phyloP scores from a whole-genome alignment of 1,140 invertebrate genomes.

The Oedothorax gibbosus region DNA sequence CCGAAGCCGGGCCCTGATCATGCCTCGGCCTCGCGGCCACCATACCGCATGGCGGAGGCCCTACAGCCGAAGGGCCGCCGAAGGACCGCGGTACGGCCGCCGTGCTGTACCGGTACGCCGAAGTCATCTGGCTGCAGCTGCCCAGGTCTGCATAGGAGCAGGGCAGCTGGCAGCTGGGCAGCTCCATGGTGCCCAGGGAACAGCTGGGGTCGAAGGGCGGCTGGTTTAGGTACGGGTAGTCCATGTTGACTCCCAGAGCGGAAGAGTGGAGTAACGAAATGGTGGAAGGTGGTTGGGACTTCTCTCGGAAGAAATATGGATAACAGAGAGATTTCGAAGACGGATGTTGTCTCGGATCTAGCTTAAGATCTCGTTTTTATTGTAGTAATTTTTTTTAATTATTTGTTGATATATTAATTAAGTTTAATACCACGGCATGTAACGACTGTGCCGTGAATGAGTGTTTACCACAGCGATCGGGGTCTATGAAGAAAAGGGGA shows the following conservation, averaged over 20 bases:
- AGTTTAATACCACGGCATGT: too few relatives aligned
- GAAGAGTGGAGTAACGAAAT: constrained; percentile 53
- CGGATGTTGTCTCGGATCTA: too few relatives aligned
- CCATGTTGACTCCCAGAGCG: constrained; percentile 70
- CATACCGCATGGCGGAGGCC: constrained; percentile 45
- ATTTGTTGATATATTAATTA: too few relatives aligned
- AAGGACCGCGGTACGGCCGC: constrained; percentile 57
- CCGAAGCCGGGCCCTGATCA: constrained; percentile 50
- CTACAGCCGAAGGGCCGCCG: constrained; percentile 38
- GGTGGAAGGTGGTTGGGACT: neutral
- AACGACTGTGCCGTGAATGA: too few relatives aligned
- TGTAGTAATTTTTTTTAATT: too few relatives aligned
- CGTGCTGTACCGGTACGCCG: constrained; percentile 65
- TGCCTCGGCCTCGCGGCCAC: constrained; percentile 56
- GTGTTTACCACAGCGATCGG: neutral
- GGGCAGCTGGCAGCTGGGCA: constrained; percentile 75
- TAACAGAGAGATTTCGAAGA: too few relatives aligned
- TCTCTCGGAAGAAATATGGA: neutral
- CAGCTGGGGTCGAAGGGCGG: constrained; percentile 77
- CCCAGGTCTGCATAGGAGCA: constrained; percentile 86
- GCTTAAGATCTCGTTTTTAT: too few relatives aligned
- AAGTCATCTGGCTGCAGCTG: constrained; percentile 87
- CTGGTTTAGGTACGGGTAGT: constrained; percentile 80
- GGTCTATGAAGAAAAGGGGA: constrained; percentile 8
- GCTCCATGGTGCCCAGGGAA: constrained; percentile 73